Evolutionary conservation across 2,888 invertebrate genomes (phyloP), one percentile per base, ranked within the genome.

Genomic region (Eupithecia pulchellata): DNA sequence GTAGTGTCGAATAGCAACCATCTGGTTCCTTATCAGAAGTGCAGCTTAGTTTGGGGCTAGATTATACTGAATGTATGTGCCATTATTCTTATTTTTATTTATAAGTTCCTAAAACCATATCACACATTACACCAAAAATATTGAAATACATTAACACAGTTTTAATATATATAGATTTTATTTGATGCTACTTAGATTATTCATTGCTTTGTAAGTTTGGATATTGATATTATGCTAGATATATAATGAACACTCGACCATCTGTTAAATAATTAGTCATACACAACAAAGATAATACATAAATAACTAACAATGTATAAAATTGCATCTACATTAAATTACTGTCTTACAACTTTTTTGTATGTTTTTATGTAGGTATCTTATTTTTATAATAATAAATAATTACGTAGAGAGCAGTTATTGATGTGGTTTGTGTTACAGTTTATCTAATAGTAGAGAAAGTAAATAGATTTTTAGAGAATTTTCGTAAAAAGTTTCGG

Each of bases 191-290:
- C 1, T 34, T 13, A 11, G 34, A 34, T 34, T 34, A 34, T 34
- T 13, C 13, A 13, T 34, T 9, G 13, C 0, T 34, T 1, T 34
- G 34, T 34, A 11, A 34, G 1, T 34, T 13, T 0, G 9, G 36
- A 36, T 17, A 17, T 47, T 47, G 42, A 20, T 20, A 20, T 8
- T 47, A n/a, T 42, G 39, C 39, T 39, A 39, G 39, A 17, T 39
- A 42, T 8, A n/a, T n/a, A n/a, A 20, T 20, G 0, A 47, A 47
- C 20, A n/a, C 9, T 20, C 8, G 42, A 47, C n/a, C 42, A 47
- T 47, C 42, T 47, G 42, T 47, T 47, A 20, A 47, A 47, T n/a
- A 47, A 47, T 20, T 47, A 47, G 8, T 47, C 42, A 42, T 47
- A 47, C 9, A 47, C 42, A 20, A 47, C 42, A 47, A 47, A 47